These are phyloP conservation scores for Drosophila equinoxialis DNA, from an alignment of 1,140 invertebrate genomes.

Conservation along the genomic window DNA sequence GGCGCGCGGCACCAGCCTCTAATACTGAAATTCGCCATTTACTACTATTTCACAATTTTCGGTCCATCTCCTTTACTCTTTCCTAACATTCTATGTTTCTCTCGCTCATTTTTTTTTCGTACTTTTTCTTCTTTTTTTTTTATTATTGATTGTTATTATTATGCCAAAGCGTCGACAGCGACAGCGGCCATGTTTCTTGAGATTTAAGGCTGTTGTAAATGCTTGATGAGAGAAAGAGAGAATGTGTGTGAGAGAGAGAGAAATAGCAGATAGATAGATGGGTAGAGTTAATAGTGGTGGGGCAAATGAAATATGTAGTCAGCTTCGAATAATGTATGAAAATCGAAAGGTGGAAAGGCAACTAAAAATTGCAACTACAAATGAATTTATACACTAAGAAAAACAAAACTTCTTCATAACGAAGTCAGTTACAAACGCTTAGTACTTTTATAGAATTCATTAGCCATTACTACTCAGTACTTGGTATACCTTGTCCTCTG, in stretches of 20 bases:
- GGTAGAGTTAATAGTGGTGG: neutral
- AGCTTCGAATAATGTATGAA: conserved; percentile 45
- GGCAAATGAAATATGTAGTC: conserved; percentile 47
- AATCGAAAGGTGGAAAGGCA: neutral
- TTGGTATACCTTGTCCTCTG: too few relatives aligned
- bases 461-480: too few relatives aligned
- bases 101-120: neutral
- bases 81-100: neutral
- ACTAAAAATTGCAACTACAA: conserved; percentile 36
- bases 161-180: conserved; percentile 45
- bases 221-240: neutral
- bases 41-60: conserved; percentile 62
- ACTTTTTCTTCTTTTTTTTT: conserved; percentile 17
- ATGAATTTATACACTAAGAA: conserved; percentile 5
- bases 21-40: conserved; percentile 68
- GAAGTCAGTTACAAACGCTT: too few relatives aligned
- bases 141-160: conserved; percentile 65
- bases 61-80: neutral
- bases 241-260: neutral
- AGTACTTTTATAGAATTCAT: too few relatives aligned
- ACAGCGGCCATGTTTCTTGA: conserved; percentile 47
- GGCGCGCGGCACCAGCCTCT: conserved; percentile 50
- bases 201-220: conserved; percentile 32
- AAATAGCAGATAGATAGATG: neutral
- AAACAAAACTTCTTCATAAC: conserved; percentile 9